A percentile compares a stretch with the other conserved stretches of the same genome.
Conservation (phyloP, 1,140 invertebrate genomes). For the Octopus sinensis region DNA sequence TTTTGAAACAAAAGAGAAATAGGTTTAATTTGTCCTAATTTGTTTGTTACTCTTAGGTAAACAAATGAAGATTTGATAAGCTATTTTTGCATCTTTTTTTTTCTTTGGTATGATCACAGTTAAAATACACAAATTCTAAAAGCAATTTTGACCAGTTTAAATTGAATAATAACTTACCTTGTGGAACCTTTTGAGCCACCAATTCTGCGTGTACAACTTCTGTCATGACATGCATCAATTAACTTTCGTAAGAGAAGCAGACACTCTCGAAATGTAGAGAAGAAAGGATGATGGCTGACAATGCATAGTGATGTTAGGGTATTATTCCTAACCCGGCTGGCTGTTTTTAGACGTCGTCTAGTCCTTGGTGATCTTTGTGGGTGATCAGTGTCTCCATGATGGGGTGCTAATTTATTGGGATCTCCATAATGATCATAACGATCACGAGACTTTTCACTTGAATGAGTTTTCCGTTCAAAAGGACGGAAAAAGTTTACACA, state of each 20-base stretch:
- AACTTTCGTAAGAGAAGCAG: conserved; percentile 90
- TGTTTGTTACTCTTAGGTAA: too few species aligned
- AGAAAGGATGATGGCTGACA: conserved; percentile 98
- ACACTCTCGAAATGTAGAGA: conserved; percentile 95
- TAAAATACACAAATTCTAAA: too few species aligned
- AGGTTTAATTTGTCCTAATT: too few species aligned
- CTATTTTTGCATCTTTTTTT: too few species aligned
- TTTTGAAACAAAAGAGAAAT: too few species aligned
- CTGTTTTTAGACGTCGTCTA: conserved; percentile 43
- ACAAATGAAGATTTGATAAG: too few species aligned
- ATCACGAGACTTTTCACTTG: conserved; percentile 58
- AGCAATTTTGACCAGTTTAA: neutral
- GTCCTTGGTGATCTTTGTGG: conserved; percentile 44
- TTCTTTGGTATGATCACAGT: too few species aligned
- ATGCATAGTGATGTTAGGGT: conserved; percentile 95
- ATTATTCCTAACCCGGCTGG: conserved; percentile 59
- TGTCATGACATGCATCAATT: conserved; percentile 95
- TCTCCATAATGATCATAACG: neutral
- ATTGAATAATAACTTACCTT: conserved; percentile 64
- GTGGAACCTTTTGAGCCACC: conserved; percentile 81
- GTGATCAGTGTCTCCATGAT: conserved; percentile 15
- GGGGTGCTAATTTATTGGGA: neutral
- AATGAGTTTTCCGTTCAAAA: conserved; percentile 62
- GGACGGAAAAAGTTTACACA: conserved; percentile 98
- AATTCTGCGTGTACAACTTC: conserved; percentile 78